A percentile compares a stretch with the other conserved stretches of the same genome.
phyloP scores from a whole-genome alignment of 2,797 vertebrate species.

The Scomberomorus guttatus region DNA sequence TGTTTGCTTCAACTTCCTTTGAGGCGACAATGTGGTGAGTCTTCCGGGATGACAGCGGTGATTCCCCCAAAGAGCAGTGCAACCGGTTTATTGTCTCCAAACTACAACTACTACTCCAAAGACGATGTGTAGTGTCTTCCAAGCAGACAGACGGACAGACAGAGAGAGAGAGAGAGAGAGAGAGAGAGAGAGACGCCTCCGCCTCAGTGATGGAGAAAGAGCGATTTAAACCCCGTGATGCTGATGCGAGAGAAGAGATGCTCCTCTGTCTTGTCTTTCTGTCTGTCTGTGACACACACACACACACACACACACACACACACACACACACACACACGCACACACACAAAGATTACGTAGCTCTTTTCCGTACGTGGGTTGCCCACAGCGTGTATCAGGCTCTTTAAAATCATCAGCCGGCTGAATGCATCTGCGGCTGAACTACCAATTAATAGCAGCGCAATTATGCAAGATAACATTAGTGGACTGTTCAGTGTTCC shows the following conservation, averaged over 20 bases:
- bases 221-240: constrained; percentile 56
- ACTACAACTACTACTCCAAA: constrained; percentile 51
- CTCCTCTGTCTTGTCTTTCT: constrained; percentile 24
- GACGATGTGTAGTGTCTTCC: constrained; percentile 9
- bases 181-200: constrained; percentile 50
- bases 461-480: constrained; percentile 47
- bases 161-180: not conserved
- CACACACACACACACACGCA: constrained; percentile 13
- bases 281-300: constrained; percentile 2
- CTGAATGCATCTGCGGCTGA: constrained; percentile 49
- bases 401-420: constrained; percentile 35
- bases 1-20: constrained; percentile 76
- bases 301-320: constrained; percentile 9
- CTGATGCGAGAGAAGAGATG: constrained; percentile 59
- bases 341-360: constrained; percentile 67
- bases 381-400: constrained; percentile 55
- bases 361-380: constrained; percentile 52
- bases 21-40: constrained; percentile 43
- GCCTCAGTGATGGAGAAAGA: constrained; percentile 53
- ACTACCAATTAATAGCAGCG: constrained; percentile 57
- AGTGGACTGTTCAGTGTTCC: constrained; percentile 13
- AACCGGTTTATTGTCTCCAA: constrained; percentile 56
- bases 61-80: not conserved
- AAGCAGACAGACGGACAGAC: constrained; percentile 27
- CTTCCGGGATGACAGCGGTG: constrained; percentile 58